Evolutionary conservation across 1,140 invertebrate genomes (phyloP).

Genomic region (Drosophila erecta): DNA sequence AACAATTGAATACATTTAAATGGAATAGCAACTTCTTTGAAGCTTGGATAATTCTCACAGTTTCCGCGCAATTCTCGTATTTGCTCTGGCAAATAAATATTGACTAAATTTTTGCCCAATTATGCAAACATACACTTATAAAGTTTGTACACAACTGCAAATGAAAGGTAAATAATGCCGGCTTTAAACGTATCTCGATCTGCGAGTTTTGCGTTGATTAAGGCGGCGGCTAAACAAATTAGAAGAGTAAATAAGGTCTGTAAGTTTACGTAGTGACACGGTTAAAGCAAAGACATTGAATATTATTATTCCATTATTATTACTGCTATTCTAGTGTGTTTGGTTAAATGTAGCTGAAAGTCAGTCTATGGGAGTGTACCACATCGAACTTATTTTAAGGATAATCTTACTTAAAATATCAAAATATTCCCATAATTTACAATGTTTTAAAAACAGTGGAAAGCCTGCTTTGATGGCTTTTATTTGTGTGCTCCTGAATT

Average conservation of each 20-base stretch:
- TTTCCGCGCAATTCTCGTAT: background rate
- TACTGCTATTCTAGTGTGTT: too few relatives aligned
- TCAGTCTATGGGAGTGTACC: background rate
- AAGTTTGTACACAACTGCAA: conserved; percentile 7
- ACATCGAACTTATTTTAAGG: too few relatives aligned
- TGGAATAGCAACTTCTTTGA: conserved; percentile 18
- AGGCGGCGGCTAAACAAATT: conserved; percentile 24
- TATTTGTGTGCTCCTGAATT: background rate
- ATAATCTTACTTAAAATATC: too few relatives aligned
- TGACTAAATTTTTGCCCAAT: conserved; percentile 32
- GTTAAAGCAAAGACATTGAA: too few relatives aligned
- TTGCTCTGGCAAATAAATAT: conserved; percentile 28
- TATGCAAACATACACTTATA: conserved; percentile 21
- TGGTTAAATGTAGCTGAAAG: conserved; percentile 3
- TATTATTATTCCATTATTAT: too few relatives aligned
- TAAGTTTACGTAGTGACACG: background rate
- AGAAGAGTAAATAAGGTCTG: conserved; percentile 19
- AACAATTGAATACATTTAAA: conserved; percentile 24
- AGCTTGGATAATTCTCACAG: conserved; percentile 20
- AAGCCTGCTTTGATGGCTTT: background rate
- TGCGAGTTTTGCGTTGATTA: conserved; percentile 13
- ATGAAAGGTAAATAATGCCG: conserved; percentile 32
- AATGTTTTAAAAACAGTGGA: background rate
- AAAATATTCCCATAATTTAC: background rate
- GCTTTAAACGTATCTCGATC: conserved; percentile 10